Evolutionary conservation across 2,888 invertebrate species (phyloP).

Genomic region (Aquatica leii): DNA sequence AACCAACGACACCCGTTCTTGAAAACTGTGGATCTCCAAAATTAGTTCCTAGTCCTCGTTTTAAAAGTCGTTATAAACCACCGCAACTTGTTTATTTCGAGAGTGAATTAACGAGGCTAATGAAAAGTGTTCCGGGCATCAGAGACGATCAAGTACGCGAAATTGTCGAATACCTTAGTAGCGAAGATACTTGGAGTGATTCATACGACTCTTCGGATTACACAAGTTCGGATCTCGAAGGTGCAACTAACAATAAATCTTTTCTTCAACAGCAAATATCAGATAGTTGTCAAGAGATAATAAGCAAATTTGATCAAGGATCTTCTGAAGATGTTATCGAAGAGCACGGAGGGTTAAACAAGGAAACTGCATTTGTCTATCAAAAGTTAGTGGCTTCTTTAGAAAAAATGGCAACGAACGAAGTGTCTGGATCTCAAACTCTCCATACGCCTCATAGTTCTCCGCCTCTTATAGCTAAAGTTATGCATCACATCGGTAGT

Average conservation of each 20-base stretch:
- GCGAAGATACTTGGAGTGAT: conserved; percentile 93
- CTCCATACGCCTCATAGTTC: conserved; percentile 70
- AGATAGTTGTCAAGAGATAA: conserved; percentile 87
- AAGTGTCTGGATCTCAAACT: conserved; percentile 56
- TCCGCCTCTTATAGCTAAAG: conserved; percentile 87
- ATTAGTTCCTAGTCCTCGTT: conserved; percentile 66
- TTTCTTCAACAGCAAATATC: conserved; percentile 85
- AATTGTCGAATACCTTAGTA: conserved; percentile 90
- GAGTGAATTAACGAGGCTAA: conserved; percentile 85
- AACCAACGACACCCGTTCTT: conserved; percentile 63
- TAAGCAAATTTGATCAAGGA: conserved; percentile 79
- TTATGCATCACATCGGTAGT: conserved; percentile 91
- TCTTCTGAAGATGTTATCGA: conserved; percentile 63
- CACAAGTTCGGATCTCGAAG: conserved; percentile 87
- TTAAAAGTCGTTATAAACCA: conserved; percentile 75
- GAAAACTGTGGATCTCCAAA: conserved; percentile 52
- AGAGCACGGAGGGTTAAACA: conserved; percentile 64
- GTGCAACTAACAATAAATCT: conserved; percentile 69
- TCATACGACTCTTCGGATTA: conserved; percentile 93
- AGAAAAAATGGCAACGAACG: conserved; percentile 75
- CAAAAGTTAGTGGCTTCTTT: conserved; percentile 85
- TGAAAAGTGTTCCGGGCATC: conserved; percentile 93
- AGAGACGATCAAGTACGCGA: conserved; percentile 90
- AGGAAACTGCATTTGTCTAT: conserved; percentile 88
- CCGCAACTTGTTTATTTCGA: conserved; percentile 90